Evolutionary conservation across 2,888 invertebrate genomes (phyloP), one percentile per base, ranked within the genome.

Genomic region (Ariolimax columbianus): DNA sequence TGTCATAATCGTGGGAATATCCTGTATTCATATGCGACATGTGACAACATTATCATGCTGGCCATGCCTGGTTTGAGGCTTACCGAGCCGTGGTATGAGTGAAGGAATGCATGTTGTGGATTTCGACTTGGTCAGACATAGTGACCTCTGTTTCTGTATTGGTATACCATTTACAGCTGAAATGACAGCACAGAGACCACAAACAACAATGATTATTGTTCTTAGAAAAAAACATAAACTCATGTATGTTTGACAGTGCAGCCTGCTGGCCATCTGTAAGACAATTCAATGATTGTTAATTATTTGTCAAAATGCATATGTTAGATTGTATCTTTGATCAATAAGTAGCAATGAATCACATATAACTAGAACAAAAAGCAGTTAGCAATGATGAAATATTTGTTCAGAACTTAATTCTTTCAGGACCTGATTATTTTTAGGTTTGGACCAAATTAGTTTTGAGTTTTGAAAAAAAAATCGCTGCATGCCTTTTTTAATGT

Each of bases 41-140:
- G 59, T 55, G 36, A 77, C 77, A 59, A 77, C 33, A 77, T 43
- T 55, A n/a, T 30, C 51, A 77, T 77, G 77, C 77, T 59, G 33
- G 38, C 0, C 55, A 59, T 51, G 75, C 77, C 59, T 43, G 43
- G 14, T 66, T 1, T 38, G 26, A 43, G 77, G 63, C 88, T 90
- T 88, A 90, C 90, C 90, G 87, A 88, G 86, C 30, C 89, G 83
- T 36, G 90, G 90, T 81, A 90, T 90, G 47, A 89, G 72, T 68
- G 89, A 87, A 30, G 88, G 88, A 86, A 89, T 89, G 86, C 86
- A 88, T 47, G 89, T 89, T 77, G 88, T 89, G 66, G 90, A 90
- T 86, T 89, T 89, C 77, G 90, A 89, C 86, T 90, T 90, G 86
- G 86, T 86, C 86, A 90, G 84, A 82, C 75, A 80, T 19, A 82